A percentile compares a stretch with the other conserved stretches of the same genome.
Evolutionary conservation across 1,140 invertebrate species (phyloP).

Genomic region (Psix sp.): DNA sequence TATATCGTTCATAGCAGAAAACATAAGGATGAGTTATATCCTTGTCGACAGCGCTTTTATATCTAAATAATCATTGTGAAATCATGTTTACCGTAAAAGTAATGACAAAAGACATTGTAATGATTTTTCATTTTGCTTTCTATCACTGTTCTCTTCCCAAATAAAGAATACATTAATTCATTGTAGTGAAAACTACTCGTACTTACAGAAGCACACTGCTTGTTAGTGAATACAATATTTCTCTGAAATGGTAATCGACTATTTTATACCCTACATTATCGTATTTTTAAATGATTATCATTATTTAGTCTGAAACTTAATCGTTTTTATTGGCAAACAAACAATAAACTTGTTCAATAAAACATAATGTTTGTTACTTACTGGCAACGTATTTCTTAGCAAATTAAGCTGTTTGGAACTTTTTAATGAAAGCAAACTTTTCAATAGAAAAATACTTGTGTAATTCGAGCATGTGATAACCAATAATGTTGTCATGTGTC

Average conservation of each 20-base stretch:
- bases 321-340: too few relatives aligned
- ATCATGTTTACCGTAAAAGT: conserved; percentile 49
- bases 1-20: conserved; percentile 17
- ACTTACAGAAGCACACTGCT: too few relatives aligned
- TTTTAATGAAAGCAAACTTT: too few relatives aligned
- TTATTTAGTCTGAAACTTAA: too few relatives aligned
- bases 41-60: conserved; percentile 14
- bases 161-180: conserved; percentile 19
- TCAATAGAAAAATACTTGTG: conserved; percentile 4
- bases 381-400: too few relatives aligned
- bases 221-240: too few relatives aligned
- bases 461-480: conserved; percentile 29
- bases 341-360: too few relatives aligned
- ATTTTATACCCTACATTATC: too few relatives aligned
- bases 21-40: conserved; percentile 31
- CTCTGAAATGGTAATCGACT: too few relatives aligned
- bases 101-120: conserved; percentile 46
- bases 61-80: conserved; percentile 45
- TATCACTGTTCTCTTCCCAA: conserved; percentile 26
- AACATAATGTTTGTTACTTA: too few relatives aligned
- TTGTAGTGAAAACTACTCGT: conserved; percentile 1
- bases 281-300: too few relatives aligned
- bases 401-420: too few relatives aligned
- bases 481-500: conserved; percentile 31
- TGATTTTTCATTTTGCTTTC: conserved; percentile 57